phyloP scores from a whole-genome alignment of 2,797 vertebrate species.

The Melanotaenia parkinsoni region DNA sequence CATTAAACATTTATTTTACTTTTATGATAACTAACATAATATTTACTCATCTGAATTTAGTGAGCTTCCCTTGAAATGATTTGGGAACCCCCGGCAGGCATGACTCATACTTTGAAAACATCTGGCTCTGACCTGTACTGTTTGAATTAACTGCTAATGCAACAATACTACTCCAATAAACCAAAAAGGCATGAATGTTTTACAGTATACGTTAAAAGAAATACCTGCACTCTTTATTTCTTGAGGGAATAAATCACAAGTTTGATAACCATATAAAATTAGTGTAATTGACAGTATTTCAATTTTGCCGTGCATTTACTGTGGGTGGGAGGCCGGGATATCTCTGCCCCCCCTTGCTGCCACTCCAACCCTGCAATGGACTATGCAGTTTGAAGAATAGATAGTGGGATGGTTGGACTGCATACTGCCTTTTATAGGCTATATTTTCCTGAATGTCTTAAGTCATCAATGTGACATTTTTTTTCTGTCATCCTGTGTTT shows the following conservation, averaged over 20 bases:
- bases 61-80: background rate
- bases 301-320: background rate
- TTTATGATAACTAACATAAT: background rate
- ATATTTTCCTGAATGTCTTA: background rate
- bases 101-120: background rate
- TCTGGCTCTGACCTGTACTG: background rate
- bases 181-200: background rate
- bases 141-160: background rate
- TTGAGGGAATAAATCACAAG: background rate
- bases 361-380: background rate
- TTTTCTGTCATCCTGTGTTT: constrained; percentile 10
- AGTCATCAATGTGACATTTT: background rate
- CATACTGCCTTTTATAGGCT: background rate
- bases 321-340: background rate
- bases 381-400: background rate
- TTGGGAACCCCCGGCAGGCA: background rate
- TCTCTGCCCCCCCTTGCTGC: background rate
- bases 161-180: background rate
- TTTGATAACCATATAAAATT: background rate
- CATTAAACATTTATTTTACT: background rate
- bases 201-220: background rate
- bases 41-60: background rate
- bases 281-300: too few species aligned
- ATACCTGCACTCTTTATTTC: background rate
- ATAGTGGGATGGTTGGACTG: background rate